Percentiles rank a stretch among this genome's conserved stretches.
These are phyloP conservation scores for Syngnathoides biaculeatus DNA, from an alignment of 2,113 vertebrate species.

Conservation along the genomic window DNA sequence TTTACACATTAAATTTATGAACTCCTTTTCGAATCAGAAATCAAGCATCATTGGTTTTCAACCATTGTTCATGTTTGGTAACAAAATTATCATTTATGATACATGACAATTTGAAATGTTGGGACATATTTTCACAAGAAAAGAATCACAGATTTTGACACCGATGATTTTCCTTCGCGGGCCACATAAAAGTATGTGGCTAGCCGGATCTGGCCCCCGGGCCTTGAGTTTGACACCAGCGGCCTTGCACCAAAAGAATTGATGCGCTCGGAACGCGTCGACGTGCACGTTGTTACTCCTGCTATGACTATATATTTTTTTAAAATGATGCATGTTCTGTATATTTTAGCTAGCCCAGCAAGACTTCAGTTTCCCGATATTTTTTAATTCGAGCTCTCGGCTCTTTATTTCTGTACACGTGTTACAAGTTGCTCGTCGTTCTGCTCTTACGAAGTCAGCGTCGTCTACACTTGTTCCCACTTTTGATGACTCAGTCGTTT, in stretches of 20 bases:
- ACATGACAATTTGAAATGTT: too few relatives aligned
- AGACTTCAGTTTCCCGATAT: not conserved
- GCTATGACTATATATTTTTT: not conserved
- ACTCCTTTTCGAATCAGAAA: too few relatives aligned
- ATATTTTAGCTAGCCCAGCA: slow-evolving; percentile 18
- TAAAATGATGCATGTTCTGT: not conserved
- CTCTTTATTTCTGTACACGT: not conserved
- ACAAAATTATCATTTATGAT: too few relatives aligned
- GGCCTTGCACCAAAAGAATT: slow-evolving; percentile 43
- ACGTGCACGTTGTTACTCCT: not conserved
- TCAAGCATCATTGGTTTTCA: too few relatives aligned
- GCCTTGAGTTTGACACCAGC: too few relatives aligned
- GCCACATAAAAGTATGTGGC: too few relatives aligned
- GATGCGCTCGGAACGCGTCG: slow-evolving; percentile 43
- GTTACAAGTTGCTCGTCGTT: slow-evolving; percentile 1
- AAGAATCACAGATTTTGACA: too few relatives aligned
- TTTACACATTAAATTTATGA: too few relatives aligned
- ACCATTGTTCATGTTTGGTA: too few relatives aligned
- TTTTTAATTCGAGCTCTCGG: not conserved
- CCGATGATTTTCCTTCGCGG: too few relatives aligned
- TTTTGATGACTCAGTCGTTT: slow-evolving; percentile 41
- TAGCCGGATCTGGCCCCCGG: too few relatives aligned
- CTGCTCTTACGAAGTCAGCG: not conserved
- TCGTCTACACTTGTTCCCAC: slow-evolving; percentile 9
- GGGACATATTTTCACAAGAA: too few relatives aligned